Evolutionary conservation across 2,888 invertebrate genomes (phyloP).

Genomic region (Ecliptopera silaceata): DNA sequence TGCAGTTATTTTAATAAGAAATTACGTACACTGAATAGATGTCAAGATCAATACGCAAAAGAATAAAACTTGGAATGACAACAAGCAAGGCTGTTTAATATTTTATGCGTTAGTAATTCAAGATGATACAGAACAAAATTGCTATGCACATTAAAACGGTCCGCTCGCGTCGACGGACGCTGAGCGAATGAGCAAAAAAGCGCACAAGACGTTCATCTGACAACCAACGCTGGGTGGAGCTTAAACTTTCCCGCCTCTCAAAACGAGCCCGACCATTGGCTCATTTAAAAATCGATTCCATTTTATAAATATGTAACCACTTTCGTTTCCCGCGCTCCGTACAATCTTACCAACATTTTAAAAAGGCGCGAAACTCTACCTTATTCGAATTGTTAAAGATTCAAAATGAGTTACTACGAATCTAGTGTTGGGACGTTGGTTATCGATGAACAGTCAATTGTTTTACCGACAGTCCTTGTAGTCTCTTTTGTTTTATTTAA

Average conservation of each 20-base stretch:
- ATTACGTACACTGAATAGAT: background rate
- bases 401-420: slow-evolving; percentile 5
- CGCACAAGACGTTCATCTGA: slow-evolving; percentile 71
- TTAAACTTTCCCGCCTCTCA: slow-evolving; percentile 66
- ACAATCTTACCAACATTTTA: slow-evolving; percentile 37
- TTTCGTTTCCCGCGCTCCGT: slow-evolving; percentile 55
- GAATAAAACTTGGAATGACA: slow-evolving; percentile 19
- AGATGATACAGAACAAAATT: no score
- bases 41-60: background rate
- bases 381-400: slow-evolving; percentile 43
- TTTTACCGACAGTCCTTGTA: slow-evolving; percentile 80
- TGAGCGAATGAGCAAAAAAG: slow-evolving; percentile 75
- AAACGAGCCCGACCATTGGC: slow-evolving; percentile 71
- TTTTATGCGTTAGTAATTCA: slow-evolving; percentile 13
- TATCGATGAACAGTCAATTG: slow-evolving; percentile 66
- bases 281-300: slow-evolving; percentile 82
- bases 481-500: slow-evolving; percentile 82
- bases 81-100: slow-evolving; percentile 9
- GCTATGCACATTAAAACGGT: slow-evolving; percentile 31
- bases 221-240: slow-evolving; percentile 70
- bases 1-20: background rate
- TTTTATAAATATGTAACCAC: slow-evolving; percentile 83
- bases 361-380: slow-evolving; percentile 35
- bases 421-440: slow-evolving; percentile 52
- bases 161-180: slow-evolving; percentile 60